phyloP scores from a whole-genome alignment of 2,797 vertebrate genomes.

The Xenops minutus region DNA sequence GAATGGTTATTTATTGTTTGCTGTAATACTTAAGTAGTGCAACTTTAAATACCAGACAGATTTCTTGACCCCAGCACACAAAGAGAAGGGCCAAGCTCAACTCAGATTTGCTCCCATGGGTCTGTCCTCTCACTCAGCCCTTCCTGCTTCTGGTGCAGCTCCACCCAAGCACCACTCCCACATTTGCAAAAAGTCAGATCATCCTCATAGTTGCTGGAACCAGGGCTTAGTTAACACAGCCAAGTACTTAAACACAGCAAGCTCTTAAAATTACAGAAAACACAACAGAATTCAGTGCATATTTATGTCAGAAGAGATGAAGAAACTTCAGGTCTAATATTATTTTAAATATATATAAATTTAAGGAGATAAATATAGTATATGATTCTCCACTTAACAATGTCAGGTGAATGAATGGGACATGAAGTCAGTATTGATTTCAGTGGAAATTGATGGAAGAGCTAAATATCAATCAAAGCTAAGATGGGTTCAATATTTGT shows the following conservation, averaged over 20 bases:
- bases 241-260: not conserved
- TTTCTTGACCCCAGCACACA: not conserved
- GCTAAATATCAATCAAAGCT: not conserved
- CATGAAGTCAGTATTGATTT: not conserved
- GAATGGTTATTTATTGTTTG: not conserved
- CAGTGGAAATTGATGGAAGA: not conserved
- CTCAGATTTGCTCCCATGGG: not conserved
- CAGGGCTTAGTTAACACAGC: not conserved
- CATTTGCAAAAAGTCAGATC: not conserved
- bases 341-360: not conserved
- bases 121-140: not conserved
- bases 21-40: not conserved
- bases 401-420: not conserved
- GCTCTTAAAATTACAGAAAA: not conserved
- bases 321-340: not conserved
- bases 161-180: constrained; percentile 39
- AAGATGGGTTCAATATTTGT: not conserved
- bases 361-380: not conserved
- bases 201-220: not conserved
- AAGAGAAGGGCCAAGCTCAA: not conserved
- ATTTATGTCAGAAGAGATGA: not conserved
- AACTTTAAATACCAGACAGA: not conserved
- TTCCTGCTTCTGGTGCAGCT: constrained; percentile 11
- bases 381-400: not conserved
- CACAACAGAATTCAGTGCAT: not conserved